phyloP scores from a whole-genome alignment of 2,797 vertebrate genomes.

The Anguilla anguilla region DNA sequence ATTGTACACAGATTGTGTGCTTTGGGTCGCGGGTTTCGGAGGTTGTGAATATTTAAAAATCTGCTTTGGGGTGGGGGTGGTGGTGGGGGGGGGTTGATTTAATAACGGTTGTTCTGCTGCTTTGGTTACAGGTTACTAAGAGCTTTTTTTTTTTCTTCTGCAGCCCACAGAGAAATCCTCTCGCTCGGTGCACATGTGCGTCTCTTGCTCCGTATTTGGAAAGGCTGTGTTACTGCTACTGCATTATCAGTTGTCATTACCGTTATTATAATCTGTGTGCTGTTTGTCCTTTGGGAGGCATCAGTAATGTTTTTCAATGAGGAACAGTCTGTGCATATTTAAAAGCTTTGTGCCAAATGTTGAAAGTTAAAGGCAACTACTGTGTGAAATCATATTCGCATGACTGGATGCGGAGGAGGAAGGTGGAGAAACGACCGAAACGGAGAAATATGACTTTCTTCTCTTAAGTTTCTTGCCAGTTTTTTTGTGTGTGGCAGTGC shows the following conservation, averaged over 20 bases:
- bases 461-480: constrained; percentile 65
- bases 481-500: constrained; percentile 53
- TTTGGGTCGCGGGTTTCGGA: constrained; percentile 48
- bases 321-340: not conserved
- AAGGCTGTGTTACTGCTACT: not conserved
- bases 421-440: constrained; percentile 24
- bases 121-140: not conserved
- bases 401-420: constrained; percentile 42
- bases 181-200: constrained; percentile 41
- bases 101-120: constrained; percentile 7
- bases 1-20: constrained; percentile 51
- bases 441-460: constrained; percentile 54
- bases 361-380: not conserved
- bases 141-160: constrained; percentile 7
- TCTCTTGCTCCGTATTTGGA: constrained; percentile 3
- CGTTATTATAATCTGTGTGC: not conserved
- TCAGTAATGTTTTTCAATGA: not conserved
- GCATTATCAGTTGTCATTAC: not conserved
- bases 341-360: not conserved
- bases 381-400: constrained; percentile 14
- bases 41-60: constrained; percentile 32
- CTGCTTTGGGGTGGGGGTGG: not conserved
- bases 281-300: not conserved
- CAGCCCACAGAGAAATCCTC: constrained; percentile 33
- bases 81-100: constrained; percentile 7